Conservation (phyloP, 1,140 invertebrate species). For the Cylas formicarius region DNA sequence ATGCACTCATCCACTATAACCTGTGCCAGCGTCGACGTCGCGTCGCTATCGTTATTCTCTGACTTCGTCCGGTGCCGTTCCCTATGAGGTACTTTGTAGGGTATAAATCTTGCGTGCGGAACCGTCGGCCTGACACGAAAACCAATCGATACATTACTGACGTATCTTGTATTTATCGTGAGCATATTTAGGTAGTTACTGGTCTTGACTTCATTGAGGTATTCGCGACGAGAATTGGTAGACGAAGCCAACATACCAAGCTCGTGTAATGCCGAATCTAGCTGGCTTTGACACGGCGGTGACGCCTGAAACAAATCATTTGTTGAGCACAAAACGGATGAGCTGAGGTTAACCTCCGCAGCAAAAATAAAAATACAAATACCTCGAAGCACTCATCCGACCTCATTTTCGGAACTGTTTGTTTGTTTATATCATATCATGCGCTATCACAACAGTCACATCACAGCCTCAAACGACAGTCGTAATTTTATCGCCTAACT, state of each 20-base stretch:
- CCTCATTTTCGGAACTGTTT: too few species aligned
- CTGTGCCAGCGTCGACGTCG: constrained; percentile 24
- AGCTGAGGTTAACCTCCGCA: too few species aligned
- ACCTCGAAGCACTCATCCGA: too few species aligned
- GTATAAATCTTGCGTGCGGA: constrained; percentile 33
- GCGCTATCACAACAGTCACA: too few species aligned
- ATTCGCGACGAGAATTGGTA: constrained; percentile 48
- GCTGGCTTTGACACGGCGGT: too few species aligned
- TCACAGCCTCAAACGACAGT: too few species aligned
- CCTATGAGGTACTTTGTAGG: constrained; percentile 28
- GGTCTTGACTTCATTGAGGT: constrained; percentile 43
- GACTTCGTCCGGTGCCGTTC: constrained; percentile 50
- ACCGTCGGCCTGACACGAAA: constrained; percentile 45
- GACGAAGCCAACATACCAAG: constrained; percentile 51
- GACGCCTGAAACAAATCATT: too few species aligned
- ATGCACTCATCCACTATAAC: constrained; percentile 34
- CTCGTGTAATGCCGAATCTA: constrained; percentile 51
- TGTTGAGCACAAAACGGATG: too few species aligned
- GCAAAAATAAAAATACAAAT: too few species aligned
- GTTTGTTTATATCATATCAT: too few species aligned
- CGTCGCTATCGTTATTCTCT: constrained; percentile 50
- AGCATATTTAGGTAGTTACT: constrained; percentile 42
- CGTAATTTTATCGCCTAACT: too few species aligned
- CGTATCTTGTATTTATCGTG: constrained; percentile 46
- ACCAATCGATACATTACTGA: constrained; percentile 51